Evolutionary conservation across 2,113 vertebrate species (phyloP).

Genomic region (Pimephales promelas): DNA sequence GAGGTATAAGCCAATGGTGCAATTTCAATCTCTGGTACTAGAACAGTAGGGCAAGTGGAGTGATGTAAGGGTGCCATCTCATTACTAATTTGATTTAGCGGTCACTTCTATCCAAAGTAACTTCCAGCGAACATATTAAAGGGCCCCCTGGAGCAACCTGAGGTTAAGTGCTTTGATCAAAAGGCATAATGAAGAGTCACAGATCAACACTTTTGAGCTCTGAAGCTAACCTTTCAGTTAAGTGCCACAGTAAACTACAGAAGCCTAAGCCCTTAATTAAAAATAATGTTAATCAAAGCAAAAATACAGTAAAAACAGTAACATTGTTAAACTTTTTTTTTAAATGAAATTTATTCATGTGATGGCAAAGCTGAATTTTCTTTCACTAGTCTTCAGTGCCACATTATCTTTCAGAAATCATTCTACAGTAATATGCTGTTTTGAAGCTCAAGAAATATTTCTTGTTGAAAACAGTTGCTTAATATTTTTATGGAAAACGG

Average conservation of each 20-base stretch:
- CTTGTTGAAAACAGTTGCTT: background rate
- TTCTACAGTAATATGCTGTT: background rate
- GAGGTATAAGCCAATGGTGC: constrained; percentile 20
- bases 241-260: background rate
- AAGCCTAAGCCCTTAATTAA: background rate
- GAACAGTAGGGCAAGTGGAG: background rate
- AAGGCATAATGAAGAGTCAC: background rate
- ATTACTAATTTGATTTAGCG: constrained; percentile 10
- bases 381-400: background rate
- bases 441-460: background rate
- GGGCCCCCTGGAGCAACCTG: background rate
- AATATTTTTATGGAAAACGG: too few relatives aligned
- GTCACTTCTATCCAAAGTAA: background rate
- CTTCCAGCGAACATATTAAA: constrained; percentile 6
- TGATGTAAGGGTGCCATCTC: background rate
- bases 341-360: background rate
- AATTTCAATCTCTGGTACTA: constrained; percentile 12
- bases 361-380: background rate
- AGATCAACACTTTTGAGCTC: background rate
- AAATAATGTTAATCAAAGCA: background rate
- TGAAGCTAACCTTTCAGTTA: background rate
- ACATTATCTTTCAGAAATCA: background rate
- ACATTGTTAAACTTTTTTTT: background rate
- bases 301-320: background rate
- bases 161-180: background rate